These are phyloP conservation scores for Musca vetustissima DNA, from an alignment of 1,140 invertebrate genomes.

Conservation along the genomic window DNA sequence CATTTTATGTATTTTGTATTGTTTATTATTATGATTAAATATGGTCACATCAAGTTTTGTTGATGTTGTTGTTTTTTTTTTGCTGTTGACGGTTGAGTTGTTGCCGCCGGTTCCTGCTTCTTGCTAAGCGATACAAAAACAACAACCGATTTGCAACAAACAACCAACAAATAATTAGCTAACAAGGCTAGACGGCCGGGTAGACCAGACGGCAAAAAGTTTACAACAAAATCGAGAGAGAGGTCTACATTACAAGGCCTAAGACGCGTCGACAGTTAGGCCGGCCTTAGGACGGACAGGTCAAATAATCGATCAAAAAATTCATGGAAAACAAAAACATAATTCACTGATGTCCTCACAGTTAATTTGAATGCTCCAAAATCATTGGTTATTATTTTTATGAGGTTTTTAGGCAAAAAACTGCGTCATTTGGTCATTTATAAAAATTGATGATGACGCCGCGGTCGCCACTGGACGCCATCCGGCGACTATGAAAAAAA, in stretches of 20 bases:
- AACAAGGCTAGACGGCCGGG: background rate
- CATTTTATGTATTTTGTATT: background rate
- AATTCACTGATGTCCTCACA: background rate
- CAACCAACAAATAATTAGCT: background rate
- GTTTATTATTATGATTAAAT: background rate
- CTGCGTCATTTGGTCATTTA: too few relatives aligned
- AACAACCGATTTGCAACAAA: background rate
- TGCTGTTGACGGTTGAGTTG: background rate
- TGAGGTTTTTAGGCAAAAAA: slow-evolving; percentile 2
- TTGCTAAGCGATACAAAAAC: background rate
- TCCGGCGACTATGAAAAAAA: too few relatives aligned
- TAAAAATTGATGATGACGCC: too few relatives aligned
- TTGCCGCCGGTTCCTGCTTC: slow-evolving; percentile 12
- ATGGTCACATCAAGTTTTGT: slow-evolving; percentile 12
- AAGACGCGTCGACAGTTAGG: background rate
- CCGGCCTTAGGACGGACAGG: background rate
- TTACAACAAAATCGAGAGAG: too few relatives aligned
- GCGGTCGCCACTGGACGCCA: too few relatives aligned
- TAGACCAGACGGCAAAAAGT: background rate
- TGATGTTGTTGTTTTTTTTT: background rate
- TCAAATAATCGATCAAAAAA: background rate
- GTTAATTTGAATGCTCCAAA: too few relatives aligned
- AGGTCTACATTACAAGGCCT: too few relatives aligned
- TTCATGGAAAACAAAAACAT: background rate
- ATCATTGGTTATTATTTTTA: too few relatives aligned